Conservation (phyloP, 2,113 vertebrate species). For the Amblyornis subalaris region DNA sequence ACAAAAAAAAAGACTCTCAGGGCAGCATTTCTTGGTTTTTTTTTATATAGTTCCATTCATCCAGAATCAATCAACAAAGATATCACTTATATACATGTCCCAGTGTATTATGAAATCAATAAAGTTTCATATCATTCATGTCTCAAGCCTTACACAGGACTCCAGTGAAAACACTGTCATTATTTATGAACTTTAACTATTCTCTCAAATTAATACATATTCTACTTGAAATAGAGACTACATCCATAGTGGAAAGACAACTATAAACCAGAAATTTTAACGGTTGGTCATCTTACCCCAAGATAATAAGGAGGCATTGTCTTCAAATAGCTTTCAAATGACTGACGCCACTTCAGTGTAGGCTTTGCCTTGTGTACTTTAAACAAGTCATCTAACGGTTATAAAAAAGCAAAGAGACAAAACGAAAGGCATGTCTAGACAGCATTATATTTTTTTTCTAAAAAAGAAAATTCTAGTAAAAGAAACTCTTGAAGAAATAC, state of each 20-base stretch:
- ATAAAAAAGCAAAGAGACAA: not conserved
- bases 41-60: not conserved
- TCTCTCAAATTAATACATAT: not conserved
- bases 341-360: slow-evolving; percentile 93
- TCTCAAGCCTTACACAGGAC: not conserved
- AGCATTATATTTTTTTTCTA: not conserved
- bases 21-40: not conserved
- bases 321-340: slow-evolving; percentile 97
- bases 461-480: not conserved
- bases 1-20: not conserved
- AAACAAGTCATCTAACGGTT: slow-evolving; percentile 88
- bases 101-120: not conserved
- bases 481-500: not conserved
- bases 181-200: not conserved
- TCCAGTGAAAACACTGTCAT: not conserved
- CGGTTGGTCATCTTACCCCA: slow-evolving; percentile 76
- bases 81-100: not conserved
- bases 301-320: slow-evolving; percentile 97
- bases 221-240: not conserved
- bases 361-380: slow-evolving; percentile 98
- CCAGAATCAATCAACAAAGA: not conserved
- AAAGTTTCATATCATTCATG: not conserved
- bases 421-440: not conserved
- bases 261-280: not conserved
- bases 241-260: not conserved